Conservation (phyloP, 2,797 vertebrate species). For the Podarcis siculus region DNA sequence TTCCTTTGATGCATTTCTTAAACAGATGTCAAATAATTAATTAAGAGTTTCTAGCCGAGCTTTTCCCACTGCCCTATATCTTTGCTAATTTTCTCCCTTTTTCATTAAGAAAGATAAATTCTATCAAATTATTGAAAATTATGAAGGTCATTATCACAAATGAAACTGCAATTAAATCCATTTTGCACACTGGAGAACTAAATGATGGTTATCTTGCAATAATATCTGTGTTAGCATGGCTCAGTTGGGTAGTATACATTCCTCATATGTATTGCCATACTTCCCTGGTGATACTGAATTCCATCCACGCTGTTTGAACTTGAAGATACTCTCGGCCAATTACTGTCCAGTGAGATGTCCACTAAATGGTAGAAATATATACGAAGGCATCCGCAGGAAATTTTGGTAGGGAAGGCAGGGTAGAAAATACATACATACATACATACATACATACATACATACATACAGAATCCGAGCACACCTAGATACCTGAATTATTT, state of each 20-base stretch:
- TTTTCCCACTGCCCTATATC: conserved; percentile 50
- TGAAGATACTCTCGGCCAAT: not conserved
- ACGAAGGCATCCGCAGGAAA: not conserved
- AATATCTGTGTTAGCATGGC: not conserved
- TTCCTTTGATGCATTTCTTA: conserved; percentile 34
- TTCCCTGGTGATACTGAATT: not conserved
- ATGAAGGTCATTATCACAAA: conserved; percentile 69
- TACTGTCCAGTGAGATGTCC: not conserved
- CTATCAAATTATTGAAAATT: conserved; percentile 68
- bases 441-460: too few relatives aligned
- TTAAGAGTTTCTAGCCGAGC: conserved; percentile 55
- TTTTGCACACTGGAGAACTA: conserved; percentile 50
- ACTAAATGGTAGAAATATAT: not conserved
- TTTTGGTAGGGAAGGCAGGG: not conserved
- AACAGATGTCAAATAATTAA: conserved; percentile 68
- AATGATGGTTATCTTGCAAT: conserved; percentile 51
- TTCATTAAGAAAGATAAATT: conserved; percentile 71
- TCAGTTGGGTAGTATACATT: conserved; percentile 34
- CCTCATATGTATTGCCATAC: not conserved
- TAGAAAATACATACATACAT: too few relatives aligned
- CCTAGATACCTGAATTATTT: too few relatives aligned
- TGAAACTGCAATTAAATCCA: conserved; percentile 59
- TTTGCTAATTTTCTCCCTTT: conserved; percentile 67
- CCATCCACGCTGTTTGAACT: not conserved
- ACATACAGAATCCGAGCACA: too few relatives aligned